Base-by-base conservation (phyloP, 2,888 invertebrate genomes). In the Invenusta paracnida region DNA sequence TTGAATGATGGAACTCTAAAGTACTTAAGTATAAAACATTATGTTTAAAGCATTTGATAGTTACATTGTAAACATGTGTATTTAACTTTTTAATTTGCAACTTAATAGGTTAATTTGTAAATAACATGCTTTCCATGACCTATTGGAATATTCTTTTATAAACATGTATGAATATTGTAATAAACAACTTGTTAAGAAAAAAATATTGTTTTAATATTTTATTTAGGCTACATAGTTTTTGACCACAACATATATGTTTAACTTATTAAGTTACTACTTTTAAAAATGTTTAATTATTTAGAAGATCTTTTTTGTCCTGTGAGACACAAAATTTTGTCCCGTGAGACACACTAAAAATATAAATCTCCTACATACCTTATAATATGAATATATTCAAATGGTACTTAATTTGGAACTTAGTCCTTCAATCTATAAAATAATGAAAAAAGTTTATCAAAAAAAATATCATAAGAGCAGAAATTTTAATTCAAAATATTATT, bases 401-500 rank as follows among this genome's bases (percentile, higher is more conserved):
- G n/a, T n/a, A n/a, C n/a, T n/a, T n/a, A n/a, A n/a, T n/a, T n/a
- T n/a, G n/a, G n/a, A n/a, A n/a, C n/a, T n/a, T 48, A 11, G 48
- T 48, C 5, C 5, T 48, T 17, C 5, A 17, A 48, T 17, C 17
- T 5, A 48, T 48, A 48, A 48, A 48, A 48, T 48, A 48, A 48
- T 48, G 48, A 48, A 48, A 48, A 48, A 48, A 48, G 17, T 5
- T 11, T 17, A 48, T 48, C 48, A 48, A 11, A 48, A 48, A 48
- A 48, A 17, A 48, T 17, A 48, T 48, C 48, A 48, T 48, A 48
- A 48, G 73, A 73, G 73, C 27, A 73, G 73, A 73, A 73, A 73
- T 73, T 73, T 73, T 73, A 73, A 73, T 73, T 73, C 73, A 73
- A 73, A 73, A n/a, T 73, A 73, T 73, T 73, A 73, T 73, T 73